Evolutionary conservation across 1,140 invertebrate genomes (phyloP).

Genomic region (Chymomyza costata): DNA sequence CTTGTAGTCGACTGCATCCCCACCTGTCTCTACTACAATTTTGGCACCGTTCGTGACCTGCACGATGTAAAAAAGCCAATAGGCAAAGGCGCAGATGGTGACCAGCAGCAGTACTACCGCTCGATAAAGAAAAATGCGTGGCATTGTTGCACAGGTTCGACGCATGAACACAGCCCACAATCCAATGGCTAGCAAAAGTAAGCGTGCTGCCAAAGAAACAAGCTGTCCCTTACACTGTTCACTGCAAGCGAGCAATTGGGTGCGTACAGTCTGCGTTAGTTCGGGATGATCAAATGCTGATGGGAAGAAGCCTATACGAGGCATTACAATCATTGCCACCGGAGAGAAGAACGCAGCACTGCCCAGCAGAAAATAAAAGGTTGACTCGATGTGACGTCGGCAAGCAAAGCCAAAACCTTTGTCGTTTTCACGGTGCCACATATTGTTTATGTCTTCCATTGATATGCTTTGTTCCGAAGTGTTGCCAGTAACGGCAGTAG

Average conservation of each 20-base stretch:
- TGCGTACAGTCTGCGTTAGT: constrained; percentile 77
- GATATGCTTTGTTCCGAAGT: constrained; percentile 96
- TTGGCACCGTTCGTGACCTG: constrained; percentile 88
- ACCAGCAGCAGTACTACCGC: constrained; percentile 91
- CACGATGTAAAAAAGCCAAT: constrained; percentile 98
- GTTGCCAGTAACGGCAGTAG: constrained; percentile 96
- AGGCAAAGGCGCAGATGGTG: constrained; percentile 94
- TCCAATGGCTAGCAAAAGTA: constrained; percentile 92
- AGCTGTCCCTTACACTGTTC: constrained; percentile 89
- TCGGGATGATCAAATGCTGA: constrained; percentile 76
- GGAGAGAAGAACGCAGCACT: constrained; percentile 92
- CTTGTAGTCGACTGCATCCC: constrained; percentile 87
- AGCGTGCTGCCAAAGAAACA: constrained; percentile 93
- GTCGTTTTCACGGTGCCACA: constrained; percentile 85
- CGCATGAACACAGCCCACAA: constrained; percentile 92
- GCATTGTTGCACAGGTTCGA: constrained; percentile 89
- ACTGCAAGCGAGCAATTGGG: constrained; percentile 82
- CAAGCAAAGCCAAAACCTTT: constrained; percentile 84
- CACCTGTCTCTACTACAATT: constrained; percentile 82
- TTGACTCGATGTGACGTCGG: constrained; percentile 86
- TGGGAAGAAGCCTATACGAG: constrained; percentile 89
- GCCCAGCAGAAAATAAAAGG: constrained; percentile 85
- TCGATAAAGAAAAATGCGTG: constrained; percentile 93
- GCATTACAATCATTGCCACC: constrained; percentile 94
- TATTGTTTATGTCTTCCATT: constrained; percentile 89